Evolutionary conservation across 2,888 invertebrate species (phyloP).

Genomic region (Temnothorax ravouxi): DNA sequence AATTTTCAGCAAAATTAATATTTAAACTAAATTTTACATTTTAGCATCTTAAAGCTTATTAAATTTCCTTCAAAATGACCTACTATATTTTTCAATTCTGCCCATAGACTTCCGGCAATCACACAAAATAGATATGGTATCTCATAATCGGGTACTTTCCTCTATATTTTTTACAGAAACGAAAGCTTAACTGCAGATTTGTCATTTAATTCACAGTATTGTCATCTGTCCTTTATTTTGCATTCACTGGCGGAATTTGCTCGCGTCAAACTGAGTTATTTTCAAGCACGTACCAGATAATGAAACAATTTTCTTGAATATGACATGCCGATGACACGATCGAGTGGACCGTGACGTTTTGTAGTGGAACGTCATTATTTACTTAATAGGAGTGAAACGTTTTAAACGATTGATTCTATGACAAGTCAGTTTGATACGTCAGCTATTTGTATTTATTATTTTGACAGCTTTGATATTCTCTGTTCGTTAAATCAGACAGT

Average conservation of each 20-base stretch:
- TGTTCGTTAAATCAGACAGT: neutral
- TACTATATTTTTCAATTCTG: too few relatives aligned
- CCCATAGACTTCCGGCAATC: too few relatives aligned
- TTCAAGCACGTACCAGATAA: conserved; percentile 42
- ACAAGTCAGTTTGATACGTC: conserved; percentile 12
- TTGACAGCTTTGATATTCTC: conserved; percentile 17
- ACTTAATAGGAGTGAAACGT: conserved; percentile 21
- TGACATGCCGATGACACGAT: conserved; percentile 43
- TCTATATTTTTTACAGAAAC: neutral
- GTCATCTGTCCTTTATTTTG: conserved; percentile 15
- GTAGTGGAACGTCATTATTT: conserved; percentile 50
- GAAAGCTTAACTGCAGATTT: neutral
- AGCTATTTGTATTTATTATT: neutral
- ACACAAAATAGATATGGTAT: too few relatives aligned
- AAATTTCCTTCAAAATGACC: too few relatives aligned
- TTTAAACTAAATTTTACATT: too few relatives aligned
- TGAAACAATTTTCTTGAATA: conserved; percentile 50
- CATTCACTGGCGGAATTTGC: neutral
- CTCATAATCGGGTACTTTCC: too few relatives aligned
- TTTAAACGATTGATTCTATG: conserved; percentile 22
- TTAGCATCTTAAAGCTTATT: too few relatives aligned
- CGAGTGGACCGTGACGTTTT: conserved; percentile 43
- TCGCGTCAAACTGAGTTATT: conserved; percentile 27
- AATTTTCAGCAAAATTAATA: too few relatives aligned
- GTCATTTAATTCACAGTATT: conserved; percentile 7